Evolutionary conservation across 2,888 invertebrate species (phyloP), one percentile per base, ranked within the genome.

Genomic region (Agrotis segetum): DNA sequence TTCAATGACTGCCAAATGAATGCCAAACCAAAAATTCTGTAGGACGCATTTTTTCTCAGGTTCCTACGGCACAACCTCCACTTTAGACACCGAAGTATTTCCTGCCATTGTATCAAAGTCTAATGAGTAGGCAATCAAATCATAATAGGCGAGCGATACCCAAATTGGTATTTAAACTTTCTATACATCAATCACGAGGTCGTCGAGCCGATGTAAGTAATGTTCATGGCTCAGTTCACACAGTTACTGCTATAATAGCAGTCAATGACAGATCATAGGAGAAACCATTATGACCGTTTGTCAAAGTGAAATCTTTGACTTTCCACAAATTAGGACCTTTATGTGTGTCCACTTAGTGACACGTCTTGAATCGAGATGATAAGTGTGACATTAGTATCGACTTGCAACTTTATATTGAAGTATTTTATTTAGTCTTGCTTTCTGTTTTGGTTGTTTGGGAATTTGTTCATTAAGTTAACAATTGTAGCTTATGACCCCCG

Each of bases 141-240:
- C 78, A 83, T 84, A 88, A 85, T 84, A 77, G 84, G 73, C 71
- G 78, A 85, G 80, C 80, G 87, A 88, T 88, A 89, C 85, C 82
- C 85, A 84, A 91, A 90, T 90, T 87, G 87, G 86, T 88, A 88
- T 89, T 86, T 85, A 88, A 85, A 92, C 95, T 95, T 95, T 95
- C 95, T 93, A 94, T 85, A 84, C 92, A 94, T 95, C 93, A 91
- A 94, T 95, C 94, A 94, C 85, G 81, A 84, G 89, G 85, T 90
- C 86, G 85, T 86, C 79, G 81, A 83, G 84, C 84, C 84, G 82
- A 85, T 79, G 77, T 89, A 87, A 88, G 88, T 89, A 89, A 88
- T 88, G 92, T 93, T 91, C 90, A 91, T 88, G 91, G 88, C 88
- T 92, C 89, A 91, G 89, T 92, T 92, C 94, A 93, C 92, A 92